phyloP scores from a whole-genome alignment of 2,888 invertebrate species.

The Onthophagus sagittarius region DNA sequence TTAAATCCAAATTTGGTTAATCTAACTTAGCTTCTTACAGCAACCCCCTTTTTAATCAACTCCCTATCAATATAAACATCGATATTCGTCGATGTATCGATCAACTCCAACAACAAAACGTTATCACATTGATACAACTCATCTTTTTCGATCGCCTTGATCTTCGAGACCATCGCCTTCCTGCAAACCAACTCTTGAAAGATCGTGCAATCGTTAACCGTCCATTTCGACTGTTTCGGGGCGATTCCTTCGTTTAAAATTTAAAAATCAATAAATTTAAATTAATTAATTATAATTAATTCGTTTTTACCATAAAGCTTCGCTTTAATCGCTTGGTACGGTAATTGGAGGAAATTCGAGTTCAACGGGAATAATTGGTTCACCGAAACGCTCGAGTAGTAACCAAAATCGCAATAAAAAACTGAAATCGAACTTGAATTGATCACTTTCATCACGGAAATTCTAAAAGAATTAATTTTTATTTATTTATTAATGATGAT shows the following conservation, averaged over 20 bases:
- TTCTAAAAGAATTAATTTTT: too few species aligned
- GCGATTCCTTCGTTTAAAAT: conserved; percentile 48
- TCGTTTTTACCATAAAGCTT: conserved; percentile 59
- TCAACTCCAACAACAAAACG: conserved; percentile 62
- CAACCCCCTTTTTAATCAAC: conserved; percentile 58
- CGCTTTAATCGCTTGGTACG: conserved; percentile 65
- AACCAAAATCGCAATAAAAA: conserved; percentile 63
- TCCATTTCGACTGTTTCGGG: conserved; percentile 59
- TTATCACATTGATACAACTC: conserved; percentile 59
- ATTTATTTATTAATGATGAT: not conserved
- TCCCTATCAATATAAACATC: conserved; percentile 66
- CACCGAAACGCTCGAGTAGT: conserved; percentile 55
- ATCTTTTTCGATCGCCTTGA: conserved; percentile 61
- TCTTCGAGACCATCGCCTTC: conserved; percentile 65
- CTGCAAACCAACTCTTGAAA: conserved; percentile 70
- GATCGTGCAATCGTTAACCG: conserved; percentile 66
- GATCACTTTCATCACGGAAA: conserved; percentile 55
- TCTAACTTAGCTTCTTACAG: too few species aligned
- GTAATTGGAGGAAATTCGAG: conserved; percentile 55
- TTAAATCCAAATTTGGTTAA: not conserved
- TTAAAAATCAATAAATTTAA: not conserved
- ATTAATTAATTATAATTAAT: not conserved
- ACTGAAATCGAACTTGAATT: conserved; percentile 56
- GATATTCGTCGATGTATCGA: conserved; percentile 65
- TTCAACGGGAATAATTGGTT: conserved; percentile 56